These are phyloP conservation scores for Petrosia ficiformis DNA, from an alignment of 37 sponge, comb jelly and placozoan genomes.

Conservation along the genomic window DNA sequence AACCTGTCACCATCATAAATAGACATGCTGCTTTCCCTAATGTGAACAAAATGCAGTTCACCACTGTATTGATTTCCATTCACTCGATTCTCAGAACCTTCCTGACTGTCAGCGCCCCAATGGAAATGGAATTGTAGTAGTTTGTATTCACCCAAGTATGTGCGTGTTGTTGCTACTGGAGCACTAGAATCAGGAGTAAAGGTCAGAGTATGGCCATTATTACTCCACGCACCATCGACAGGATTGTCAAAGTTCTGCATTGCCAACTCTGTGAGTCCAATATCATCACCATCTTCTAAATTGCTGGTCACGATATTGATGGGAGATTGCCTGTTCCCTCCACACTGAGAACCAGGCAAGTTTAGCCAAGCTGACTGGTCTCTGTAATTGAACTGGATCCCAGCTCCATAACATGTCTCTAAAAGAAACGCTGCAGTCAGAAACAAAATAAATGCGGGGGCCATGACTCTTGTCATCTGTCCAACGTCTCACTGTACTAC, in stretches of 20 bases:
- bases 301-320: slow-evolving; percentile 22
- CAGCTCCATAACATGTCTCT: neutral
- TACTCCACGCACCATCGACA: neutral
- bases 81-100: slow-evolving; percentile 1
- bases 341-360: neutral
- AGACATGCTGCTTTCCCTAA: neutral
- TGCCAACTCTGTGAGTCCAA: neutral
- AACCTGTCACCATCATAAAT: neutral
- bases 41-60: slow-evolving; percentile 15
- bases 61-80: neutral
- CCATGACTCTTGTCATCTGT: neutral
- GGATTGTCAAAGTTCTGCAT: neutral
- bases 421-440: neutral
- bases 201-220: neutral
- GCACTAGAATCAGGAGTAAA: neutral
- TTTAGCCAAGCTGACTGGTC: slow-evolving; percentile 30
- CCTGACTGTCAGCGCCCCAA: neutral
- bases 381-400: slow-evolving; percentile 16
- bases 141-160: neutral
- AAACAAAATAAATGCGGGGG: neutral
- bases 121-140: slow-evolving; percentile 9
- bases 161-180: neutral
- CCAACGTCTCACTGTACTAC: too few species aligned
- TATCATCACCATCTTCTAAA: neutral
- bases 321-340: slow-evolving; percentile 27